phyloP scores from a whole-genome alignment of 2,797 vertebrate species.

The Cryptoprocta ferox region DNA sequence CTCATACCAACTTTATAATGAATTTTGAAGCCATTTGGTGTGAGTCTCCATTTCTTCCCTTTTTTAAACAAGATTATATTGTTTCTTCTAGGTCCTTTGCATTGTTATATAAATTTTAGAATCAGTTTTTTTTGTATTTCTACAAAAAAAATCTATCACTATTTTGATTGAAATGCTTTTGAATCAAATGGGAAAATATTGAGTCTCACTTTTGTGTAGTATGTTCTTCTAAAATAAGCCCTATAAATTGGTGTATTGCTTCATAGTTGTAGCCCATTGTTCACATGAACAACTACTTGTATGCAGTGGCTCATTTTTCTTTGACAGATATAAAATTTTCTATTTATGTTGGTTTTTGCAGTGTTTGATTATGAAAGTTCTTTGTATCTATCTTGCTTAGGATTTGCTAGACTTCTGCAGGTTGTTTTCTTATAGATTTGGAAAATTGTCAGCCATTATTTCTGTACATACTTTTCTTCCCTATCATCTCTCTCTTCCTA shows the following conservation, averaged over 20 bases:
- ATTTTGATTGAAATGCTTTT: background rate
- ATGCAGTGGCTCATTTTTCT: background rate
- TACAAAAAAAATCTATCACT: background rate
- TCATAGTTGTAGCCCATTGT: background rate
- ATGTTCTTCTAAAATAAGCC: background rate
- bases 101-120: background rate
- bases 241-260: background rate
- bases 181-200: background rate
- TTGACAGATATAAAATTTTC: background rate
- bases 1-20: background rate
- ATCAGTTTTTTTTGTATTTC: background rate
- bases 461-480: background rate
- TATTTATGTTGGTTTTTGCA: background rate
- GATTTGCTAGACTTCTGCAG: background rate
- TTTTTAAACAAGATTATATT: background rate
- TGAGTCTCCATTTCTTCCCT: background rate
- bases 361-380: background rate
- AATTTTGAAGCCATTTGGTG: background rate
- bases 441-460: background rate
- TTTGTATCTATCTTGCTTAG: background rate
- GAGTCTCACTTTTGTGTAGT: background rate
- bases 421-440: background rate
- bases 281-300: background rate
- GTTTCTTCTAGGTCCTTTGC: background rate
- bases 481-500: background rate